Conservation (phyloP, 2,888 invertebrate genomes). For the Nesidiocoris tenuis region DNA sequence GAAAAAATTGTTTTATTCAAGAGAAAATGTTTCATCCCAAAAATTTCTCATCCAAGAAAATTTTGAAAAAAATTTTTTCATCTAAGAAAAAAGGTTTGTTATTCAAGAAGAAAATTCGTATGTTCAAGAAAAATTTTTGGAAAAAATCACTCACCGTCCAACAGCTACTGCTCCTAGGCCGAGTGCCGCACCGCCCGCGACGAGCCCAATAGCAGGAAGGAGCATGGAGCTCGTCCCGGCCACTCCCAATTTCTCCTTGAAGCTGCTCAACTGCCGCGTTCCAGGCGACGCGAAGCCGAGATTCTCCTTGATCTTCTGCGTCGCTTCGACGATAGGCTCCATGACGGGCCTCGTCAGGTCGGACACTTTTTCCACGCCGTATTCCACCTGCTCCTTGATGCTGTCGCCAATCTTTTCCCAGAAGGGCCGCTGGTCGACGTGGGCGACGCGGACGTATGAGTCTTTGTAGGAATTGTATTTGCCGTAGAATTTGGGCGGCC, state of each 20-base stretch:
- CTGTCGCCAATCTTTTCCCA: constrained; percentile 74
- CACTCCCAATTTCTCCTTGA: constrained; percentile 67
- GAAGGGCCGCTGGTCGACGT: constrained; percentile 61
- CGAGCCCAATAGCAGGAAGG: constrained; percentile 72
- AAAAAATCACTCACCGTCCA: constrained; percentile 62
- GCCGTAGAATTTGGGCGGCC: constrained; percentile 50
- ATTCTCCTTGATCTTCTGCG: constrained; percentile 76
- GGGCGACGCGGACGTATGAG: constrained; percentile 46
- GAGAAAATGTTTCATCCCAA: too few relatives aligned
- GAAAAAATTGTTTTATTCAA: too few relatives aligned
- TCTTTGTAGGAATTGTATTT: constrained; percentile 53
- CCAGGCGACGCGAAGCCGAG: constrained; percentile 59
- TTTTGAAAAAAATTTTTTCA: too few relatives aligned
- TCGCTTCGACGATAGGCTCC: constrained; percentile 74
- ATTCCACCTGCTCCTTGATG: constrained; percentile 64
- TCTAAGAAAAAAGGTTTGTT: too few relatives aligned
- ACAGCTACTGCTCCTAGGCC: constrained; percentile 79
- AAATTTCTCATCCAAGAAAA: too few relatives aligned
- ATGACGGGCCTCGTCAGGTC: constrained; percentile 67
- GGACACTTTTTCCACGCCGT: constrained; percentile 68
- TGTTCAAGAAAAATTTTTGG: too few relatives aligned
- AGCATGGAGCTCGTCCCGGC: constrained; percentile 62
- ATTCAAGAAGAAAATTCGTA: too few relatives aligned
- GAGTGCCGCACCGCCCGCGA: constrained; percentile 79
- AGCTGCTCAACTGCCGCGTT: constrained; percentile 51